Evolutionary conservation across 2,113 vertebrate species (phyloP).

Genomic region (Microcebus tavaratra): DNA sequence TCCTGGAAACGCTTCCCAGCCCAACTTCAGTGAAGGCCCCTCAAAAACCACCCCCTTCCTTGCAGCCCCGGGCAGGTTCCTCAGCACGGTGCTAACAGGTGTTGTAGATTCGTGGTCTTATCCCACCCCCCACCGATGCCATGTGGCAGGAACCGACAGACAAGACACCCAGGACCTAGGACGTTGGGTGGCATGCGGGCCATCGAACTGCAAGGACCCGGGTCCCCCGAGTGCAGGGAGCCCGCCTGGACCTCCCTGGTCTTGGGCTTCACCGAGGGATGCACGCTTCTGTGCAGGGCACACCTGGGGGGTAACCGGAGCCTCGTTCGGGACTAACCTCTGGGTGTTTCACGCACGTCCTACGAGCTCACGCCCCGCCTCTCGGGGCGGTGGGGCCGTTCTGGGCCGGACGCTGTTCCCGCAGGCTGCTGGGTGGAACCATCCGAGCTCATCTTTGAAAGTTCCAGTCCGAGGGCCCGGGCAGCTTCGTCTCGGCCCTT

Average conservation of each 20-base stretch:
- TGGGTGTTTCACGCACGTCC: too few species aligned
- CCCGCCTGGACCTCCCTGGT: not conserved
- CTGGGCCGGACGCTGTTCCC: accelerated
- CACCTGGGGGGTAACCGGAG: accelerated
- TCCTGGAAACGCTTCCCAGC: not conserved
- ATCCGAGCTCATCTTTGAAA: too few species aligned
- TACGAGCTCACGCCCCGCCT: accelerated
- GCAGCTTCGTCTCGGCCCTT: not conserved
- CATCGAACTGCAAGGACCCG: too few species aligned
- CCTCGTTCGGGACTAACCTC: not conserved
- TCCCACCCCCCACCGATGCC: not conserved
- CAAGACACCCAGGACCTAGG: not conserved
- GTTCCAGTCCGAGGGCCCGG: accelerated
- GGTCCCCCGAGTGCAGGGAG: not conserved
- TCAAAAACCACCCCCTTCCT: not conserved
- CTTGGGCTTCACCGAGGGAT: accelerated
- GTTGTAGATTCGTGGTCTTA: not conserved
- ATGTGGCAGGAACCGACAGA: not conserved
- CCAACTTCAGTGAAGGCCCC: not conserved
- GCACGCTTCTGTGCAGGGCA: accelerated
- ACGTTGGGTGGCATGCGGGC: not conserved
- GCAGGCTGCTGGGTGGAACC: not conserved
- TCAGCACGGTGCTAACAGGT: not conserved
- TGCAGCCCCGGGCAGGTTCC: not conserved
- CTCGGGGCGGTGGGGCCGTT: accelerated